Evolutionary conservation across 2,797 vertebrate species (phyloP).

Genomic region (Lates japonicus): DNA sequence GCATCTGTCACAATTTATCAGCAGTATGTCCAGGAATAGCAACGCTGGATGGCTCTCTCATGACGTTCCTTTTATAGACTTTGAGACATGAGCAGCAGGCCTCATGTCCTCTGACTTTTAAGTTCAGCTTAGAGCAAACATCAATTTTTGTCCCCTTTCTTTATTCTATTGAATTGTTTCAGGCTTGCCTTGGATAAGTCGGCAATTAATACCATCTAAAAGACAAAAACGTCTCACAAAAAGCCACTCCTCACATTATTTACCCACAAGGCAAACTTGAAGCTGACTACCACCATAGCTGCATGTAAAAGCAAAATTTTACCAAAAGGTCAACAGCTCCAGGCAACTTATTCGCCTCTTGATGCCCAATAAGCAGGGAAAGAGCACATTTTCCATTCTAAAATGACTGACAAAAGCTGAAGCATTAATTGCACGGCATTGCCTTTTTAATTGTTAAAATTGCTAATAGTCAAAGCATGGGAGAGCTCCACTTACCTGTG

Average conservation of each 20-base stretch:
- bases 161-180: background rate
- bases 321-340: conserved; percentile 1
- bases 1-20: conserved; percentile 97
- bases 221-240: background rate
- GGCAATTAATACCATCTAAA: background rate
- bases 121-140: conserved; percentile 31
- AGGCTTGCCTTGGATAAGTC: background rate
- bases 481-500: conserved; percentile 72
- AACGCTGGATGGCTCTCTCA: conserved; percentile 79
- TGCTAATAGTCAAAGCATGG: background rate
- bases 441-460: conserved; percentile 2
- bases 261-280: background rate
- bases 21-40: conserved; percentile 94
- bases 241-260: background rate
- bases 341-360: background rate
- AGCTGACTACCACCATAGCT: background rate
- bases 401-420: background rate
- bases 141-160: background rate
- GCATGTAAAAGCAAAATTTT: conserved; percentile 2
- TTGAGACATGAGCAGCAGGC: conserved; percentile 77
- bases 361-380: background rate
- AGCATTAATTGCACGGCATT: background rate
- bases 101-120: conserved; percentile 62
- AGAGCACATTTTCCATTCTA: background rate
- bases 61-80: conserved; percentile 94